Base-by-base conservation (phyloP, 2,888 invertebrate species). In the Scaptomyza cyrtandrae region DNA sequence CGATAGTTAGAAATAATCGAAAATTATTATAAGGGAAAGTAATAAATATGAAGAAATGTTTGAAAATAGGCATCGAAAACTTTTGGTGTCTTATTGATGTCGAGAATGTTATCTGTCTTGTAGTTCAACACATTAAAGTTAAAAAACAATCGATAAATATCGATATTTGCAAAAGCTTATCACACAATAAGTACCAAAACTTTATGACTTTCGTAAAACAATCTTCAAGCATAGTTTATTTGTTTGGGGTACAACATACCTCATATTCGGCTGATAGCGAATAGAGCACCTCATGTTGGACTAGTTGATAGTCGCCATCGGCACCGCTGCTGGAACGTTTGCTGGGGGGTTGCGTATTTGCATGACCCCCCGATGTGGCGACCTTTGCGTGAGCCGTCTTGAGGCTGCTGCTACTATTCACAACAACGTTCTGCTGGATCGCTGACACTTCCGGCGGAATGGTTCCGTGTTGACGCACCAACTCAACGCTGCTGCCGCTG, bases 281-380 rank as follows among this genome's bases (percentile, higher is more conserved):
- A 93, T 97, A 98, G 90, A 99, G 95, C 85, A 98, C 96, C 94
- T 99, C 99, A 93, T 99, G 99, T 93, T 99, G 98, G 80, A 99
- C 98, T 92, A 99, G 95, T 93, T 98, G 98, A 93, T 99, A 99
- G 94, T 99, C 99, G 75, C 99, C 99, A 93, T 99, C 99, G 90
- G 96, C 96, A 89, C 96, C 96, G 91, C 96, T 96, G 92, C 96
- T 96, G 90, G 96, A 95, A 91, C 96, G 95, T 94, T 94, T 91
- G 78, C 93, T 93, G 91, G 93, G 93, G 86, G 93, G 93, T 91
- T 94, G 93, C 90, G 93, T 93, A 62, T 93, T 93, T 65, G 93
- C 93, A 89, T 93, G 92, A 85, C 92, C 92, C 91, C 92, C 92
- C 76, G 92, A 91, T 70, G 93, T 93, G 78, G 91, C 92, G 70